phyloP scores from a whole-genome alignment of 2,888 invertebrate species.

The Drosophila maculinotata region DNA sequence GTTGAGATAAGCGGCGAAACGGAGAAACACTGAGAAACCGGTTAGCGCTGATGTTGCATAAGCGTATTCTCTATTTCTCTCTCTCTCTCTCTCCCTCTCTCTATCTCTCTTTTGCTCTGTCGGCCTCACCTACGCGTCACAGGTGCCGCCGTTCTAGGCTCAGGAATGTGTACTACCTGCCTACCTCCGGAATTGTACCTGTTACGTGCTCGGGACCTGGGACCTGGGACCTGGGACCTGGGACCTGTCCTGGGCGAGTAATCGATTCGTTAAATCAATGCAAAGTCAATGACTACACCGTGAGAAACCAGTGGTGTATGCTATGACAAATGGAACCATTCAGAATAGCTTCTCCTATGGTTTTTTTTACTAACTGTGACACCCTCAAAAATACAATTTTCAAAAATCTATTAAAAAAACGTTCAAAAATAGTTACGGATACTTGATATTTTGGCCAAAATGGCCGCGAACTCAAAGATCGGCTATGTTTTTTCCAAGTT shows the following conservation, averaged over 20 bases:
- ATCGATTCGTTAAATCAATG: slow-evolving; percentile 3
- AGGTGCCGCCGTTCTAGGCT: slow-evolving; percentile 50
- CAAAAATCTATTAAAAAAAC: too few relatives aligned
- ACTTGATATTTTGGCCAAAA: too few relatives aligned
- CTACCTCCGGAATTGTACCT: slow-evolving; percentile 8
- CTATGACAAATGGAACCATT: too few relatives aligned
- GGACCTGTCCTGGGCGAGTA: neutral
- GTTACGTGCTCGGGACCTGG: slow-evolving; percentile 19
- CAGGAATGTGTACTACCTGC: slow-evolving; percentile 39
- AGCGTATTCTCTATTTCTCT: slow-evolving; percentile 16
- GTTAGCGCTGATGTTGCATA: slow-evolving; percentile 44
- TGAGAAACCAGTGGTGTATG: neutral
- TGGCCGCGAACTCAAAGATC: too few relatives aligned
- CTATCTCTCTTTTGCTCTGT: slow-evolving; percentile 3
- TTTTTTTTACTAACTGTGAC: too few relatives aligned
- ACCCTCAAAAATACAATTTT: too few relatives aligned
- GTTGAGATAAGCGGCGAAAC: slow-evolving; percentile 14
- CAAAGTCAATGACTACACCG: neutral
- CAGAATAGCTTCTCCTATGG: too few relatives aligned
- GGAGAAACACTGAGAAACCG: slow-evolving; percentile 43
- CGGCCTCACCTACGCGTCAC: slow-evolving; percentile 40
- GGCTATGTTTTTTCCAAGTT: too few relatives aligned
- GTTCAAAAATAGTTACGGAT: too few relatives aligned
- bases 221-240: neutral
- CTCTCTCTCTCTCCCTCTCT: slow-evolving; percentile 8